These are phyloP conservation scores for Onychomys leucogaster DNA, from an alignment of 2,797 vertebrate species.

Conservation along the genomic window DNA sequence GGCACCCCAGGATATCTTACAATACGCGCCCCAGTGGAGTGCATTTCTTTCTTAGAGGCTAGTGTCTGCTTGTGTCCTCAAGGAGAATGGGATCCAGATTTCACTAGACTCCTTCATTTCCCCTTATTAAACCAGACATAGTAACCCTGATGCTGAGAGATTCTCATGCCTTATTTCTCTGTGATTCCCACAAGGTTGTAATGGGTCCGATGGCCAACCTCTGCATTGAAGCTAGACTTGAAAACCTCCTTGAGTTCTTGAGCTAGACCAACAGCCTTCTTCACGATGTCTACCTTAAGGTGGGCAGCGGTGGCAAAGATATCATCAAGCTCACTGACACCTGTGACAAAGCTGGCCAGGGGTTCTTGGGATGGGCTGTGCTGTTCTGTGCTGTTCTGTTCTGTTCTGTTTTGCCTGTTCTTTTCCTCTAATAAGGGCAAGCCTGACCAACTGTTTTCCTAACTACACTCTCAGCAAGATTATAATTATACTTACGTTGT, in stretches of 20 bases:
- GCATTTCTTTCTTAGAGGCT: background rate
- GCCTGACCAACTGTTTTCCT: background rate
- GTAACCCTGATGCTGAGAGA: background rate
- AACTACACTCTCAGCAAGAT: background rate
- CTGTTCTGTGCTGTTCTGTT: background rate
- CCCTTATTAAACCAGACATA: background rate
- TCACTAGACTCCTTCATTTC: background rate
- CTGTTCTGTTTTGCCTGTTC: background rate
- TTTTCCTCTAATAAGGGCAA: background rate
- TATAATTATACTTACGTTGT: background rate
- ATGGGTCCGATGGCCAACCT: background rate
- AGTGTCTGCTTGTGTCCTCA: background rate
- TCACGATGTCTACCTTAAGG: background rate
- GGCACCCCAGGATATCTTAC: background rate
- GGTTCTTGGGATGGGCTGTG: background rate
- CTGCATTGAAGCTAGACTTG: background rate
- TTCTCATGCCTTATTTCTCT: background rate
- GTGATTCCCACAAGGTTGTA: background rate
- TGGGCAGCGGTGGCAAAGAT: background rate
- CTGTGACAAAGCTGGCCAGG: background rate
- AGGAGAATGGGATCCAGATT: background rate
- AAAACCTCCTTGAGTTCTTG: background rate
- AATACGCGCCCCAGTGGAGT: background rate
- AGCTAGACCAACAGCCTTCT: background rate
- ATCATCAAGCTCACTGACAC: background rate